A percentile compares a stretch with the other conserved stretches of the same genome.
phyloP scores from a whole-genome alignment of 1,140 invertebrate species.

The Saxidomus purpurata region DNA sequence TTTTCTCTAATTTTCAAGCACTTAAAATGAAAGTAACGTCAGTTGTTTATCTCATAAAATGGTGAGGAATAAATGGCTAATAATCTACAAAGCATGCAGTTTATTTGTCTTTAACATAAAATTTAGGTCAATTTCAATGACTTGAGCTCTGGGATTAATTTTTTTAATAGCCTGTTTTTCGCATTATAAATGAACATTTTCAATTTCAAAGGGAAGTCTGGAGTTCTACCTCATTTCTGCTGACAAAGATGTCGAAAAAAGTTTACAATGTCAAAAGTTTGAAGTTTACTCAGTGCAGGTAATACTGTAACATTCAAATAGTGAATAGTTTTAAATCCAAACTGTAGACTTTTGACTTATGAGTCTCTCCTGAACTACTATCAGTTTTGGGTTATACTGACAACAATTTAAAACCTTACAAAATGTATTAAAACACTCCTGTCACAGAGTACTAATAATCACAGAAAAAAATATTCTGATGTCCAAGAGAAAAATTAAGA shows the following conservation, averaged over 20 bases:
- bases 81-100: conserved; percentile 14
- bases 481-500: too few relatives aligned
- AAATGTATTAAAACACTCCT: too few relatives aligned
- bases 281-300: background rate
- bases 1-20: conserved; percentile 17
- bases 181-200: conserved; percentile 21
- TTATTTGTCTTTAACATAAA: background rate
- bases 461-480: too few relatives aligned
- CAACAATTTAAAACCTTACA: too few relatives aligned
- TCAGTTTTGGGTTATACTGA: too few relatives aligned
- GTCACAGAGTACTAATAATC: too few relatives aligned
- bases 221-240: background rate
- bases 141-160: background rate
- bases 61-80: background rate
- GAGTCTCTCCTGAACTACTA: too few relatives aligned
- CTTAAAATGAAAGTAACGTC: conserved; percentile 35
- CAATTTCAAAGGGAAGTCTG: conserved; percentile 31
- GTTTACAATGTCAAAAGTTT: conserved; percentile 17
- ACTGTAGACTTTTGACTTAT: too few relatives aligned
- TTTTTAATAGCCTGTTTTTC: conserved; percentile 22
- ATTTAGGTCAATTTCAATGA: conserved; percentile 25
- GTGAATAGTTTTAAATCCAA: too few relatives aligned
- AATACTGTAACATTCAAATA: background rate
- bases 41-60: conserved; percentile 28
- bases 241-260: background rate